These are phyloP conservation scores for Drosophila pegasa DNA, from an alignment of 2,888 invertebrate genomes.

Conservation along the genomic window DNA sequence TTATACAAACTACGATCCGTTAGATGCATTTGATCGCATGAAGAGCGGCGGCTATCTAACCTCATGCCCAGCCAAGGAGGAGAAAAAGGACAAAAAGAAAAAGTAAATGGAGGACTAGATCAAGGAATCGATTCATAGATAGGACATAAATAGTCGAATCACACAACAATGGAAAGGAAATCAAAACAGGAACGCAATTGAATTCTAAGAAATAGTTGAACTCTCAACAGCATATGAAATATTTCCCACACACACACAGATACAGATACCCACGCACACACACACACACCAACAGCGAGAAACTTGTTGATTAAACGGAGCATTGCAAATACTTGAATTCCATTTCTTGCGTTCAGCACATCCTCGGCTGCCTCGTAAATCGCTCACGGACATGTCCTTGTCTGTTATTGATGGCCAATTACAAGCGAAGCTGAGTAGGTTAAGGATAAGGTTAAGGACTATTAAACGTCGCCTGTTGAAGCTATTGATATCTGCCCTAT, in stretches of 20 bases:
- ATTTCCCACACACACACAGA: not conserved
- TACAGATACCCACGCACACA: not conserved
- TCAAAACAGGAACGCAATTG: conserved; percentile 17
- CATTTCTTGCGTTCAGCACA: conserved; percentile 3
- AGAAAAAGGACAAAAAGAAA: conserved; percentile 8
- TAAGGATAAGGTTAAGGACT: not conserved
- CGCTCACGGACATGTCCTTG: conserved; percentile 2
- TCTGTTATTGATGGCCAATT: conserved; percentile 18
- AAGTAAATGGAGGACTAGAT: not conserved
- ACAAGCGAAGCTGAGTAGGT: not conserved
- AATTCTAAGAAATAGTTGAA: conserved; percentile 41
- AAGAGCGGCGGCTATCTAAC: conserved; percentile 35
- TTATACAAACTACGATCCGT: conserved; percentile 58
- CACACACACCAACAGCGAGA: not conserved
- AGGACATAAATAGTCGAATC: not conserved
- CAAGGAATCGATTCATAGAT: not conserved
- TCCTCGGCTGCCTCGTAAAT: conserved; percentile 10
- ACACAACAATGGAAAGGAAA: conserved; percentile 38
- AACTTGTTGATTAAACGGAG: conserved; percentile 44
- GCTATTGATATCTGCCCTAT: not conserved
- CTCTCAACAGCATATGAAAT: conserved; percentile 1
- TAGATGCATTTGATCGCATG: conserved; percentile 68
- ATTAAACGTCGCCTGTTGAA: conserved; percentile 1
- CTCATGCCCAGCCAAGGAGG: conserved; percentile 32
- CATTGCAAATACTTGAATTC: conserved; percentile 49